phyloP scores from a whole-genome alignment of 2,888 invertebrate genomes.

The Chrysolina americana region DNA sequence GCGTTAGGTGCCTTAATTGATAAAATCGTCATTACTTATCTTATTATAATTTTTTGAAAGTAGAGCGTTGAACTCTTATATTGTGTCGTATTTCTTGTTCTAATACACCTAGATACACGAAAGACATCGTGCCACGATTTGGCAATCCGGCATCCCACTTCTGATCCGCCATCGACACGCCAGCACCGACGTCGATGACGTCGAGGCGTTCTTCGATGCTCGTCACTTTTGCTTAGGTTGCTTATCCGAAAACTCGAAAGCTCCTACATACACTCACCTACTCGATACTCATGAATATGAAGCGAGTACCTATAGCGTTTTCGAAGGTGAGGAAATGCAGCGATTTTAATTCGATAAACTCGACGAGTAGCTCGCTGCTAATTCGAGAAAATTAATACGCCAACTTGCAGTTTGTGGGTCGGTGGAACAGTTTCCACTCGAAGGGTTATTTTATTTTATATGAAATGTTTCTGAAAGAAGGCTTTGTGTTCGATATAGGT shows the following conservation, averaged over 20 bases:
- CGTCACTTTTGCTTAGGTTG: slow-evolving; percentile 35
- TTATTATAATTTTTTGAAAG: no score
- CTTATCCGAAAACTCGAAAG: slow-evolving; percentile 36
- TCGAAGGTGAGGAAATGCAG: slow-evolving; percentile 3
- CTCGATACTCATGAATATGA: slow-evolving; percentile 31
- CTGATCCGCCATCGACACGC: slow-evolving; percentile 23
- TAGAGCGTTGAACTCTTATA: no score
- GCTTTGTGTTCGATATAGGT: no score
- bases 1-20: no score
- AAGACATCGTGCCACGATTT: not conserved
- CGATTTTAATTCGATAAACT: not conserved
- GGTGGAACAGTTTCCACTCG: not conserved
- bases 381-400: not conserved
- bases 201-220: slow-evolving; percentile 32
- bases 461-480: no score
- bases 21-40: no score
- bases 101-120: no score
- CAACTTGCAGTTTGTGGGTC: slow-evolving; percentile 6
- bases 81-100: no score
- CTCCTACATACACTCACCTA: slow-evolving; percentile 1
- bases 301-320: not conserved
- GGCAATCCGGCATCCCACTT: slow-evolving; percentile 26
- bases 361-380: not conserved
- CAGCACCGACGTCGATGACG: slow-evolving; percentile 22
- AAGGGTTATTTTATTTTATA: not conserved